Percentiles rank a stretch among this genome's conserved stretches.
Conservation (phyloP, 2,797 vertebrate species). For the Alosa sapidissima region DNA sequence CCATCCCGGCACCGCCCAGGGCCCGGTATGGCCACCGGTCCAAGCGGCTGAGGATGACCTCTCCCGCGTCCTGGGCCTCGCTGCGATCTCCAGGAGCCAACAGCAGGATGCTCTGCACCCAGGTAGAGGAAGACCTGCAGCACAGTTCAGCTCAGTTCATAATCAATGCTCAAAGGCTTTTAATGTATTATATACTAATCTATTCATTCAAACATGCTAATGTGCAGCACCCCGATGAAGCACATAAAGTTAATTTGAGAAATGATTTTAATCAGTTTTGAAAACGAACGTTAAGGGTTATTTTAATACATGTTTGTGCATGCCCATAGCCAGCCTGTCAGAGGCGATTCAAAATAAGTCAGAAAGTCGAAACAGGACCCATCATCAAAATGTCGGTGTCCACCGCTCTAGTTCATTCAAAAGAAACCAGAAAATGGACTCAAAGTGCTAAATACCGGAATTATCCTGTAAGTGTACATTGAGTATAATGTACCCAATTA, state of each 20-base stretch:
- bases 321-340: no score
- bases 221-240: no score
- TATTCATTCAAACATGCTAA: background rate
- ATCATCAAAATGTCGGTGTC: no score
- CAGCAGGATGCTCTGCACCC: constrained; percentile 83
- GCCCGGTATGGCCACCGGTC: constrained; percentile 71
- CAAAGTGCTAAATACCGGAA: no score
- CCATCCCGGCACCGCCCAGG: constrained; percentile 71
- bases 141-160: background rate
- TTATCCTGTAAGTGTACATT: background rate
- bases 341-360: no score
- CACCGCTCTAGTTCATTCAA: no score
- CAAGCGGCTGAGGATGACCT: constrained; percentile 74
- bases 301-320: no score
- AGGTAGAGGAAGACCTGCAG: constrained; percentile 50
- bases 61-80: constrained; percentile 92
- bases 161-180: background rate
- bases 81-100: constrained; percentile 85
- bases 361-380: no score
- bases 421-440: no score
- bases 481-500: background rate
- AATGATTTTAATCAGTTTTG: background rate
- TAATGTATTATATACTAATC: background rate
- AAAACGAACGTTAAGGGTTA: no score
- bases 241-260: background rate